Base-by-base conservation (phyloP, 1,140 invertebrate species). In the Caenorhabditis tropicalis region DNA sequence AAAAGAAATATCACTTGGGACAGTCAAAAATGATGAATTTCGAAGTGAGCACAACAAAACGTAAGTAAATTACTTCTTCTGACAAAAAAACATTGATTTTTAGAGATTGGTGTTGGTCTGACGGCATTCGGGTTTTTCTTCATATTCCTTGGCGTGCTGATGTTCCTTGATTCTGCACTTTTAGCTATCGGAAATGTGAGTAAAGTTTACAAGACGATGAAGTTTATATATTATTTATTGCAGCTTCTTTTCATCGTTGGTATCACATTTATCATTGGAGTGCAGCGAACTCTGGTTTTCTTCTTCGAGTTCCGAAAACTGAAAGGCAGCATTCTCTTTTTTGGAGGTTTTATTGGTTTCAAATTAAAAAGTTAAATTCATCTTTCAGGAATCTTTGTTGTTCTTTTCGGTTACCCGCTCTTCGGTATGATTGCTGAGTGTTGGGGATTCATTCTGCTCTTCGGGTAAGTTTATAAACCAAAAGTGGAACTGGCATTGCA, bases 291-390 rank as follows among this genome's bases (percentile, higher is more conserved):
- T 33, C 95, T 98, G 88, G 94, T 95, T 90, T 99, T 99, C 91
- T 99, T 99, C 92, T 99, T 99, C 92, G 97, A 99, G 93, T 93
- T 94, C 82, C 96, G 99, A 91, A 99, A 99, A 94, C 91, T 96
- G 6, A 97, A 95, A 93, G 97, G 95, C 0, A 96, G 96, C 10
- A 92, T 94, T 10, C 94, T 95, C 16, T 99, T 99, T 92, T 95
- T 99, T 91, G 95, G 96, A 82, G 84, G 82, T 83, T n/a, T n/a
- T n/a, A 49, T 5, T 19, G 43, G 21, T 36, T 24, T 48, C 33
- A 21, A 33, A n/a, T 29, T 39, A 21, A 58, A n/a, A 49, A n/a
- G 0, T 51, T 39, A 51, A 31, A 49, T 29, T 56, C 10, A 79
- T 5, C 36, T 79, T 83, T 10, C 24, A 24, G 98, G 98, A 9